Percentiles rank a stretch among this genome's conserved stretches.
phyloP scores from a whole-genome alignment of 1,140 invertebrate genomes.

The Leptopilina boulardi region DNA sequence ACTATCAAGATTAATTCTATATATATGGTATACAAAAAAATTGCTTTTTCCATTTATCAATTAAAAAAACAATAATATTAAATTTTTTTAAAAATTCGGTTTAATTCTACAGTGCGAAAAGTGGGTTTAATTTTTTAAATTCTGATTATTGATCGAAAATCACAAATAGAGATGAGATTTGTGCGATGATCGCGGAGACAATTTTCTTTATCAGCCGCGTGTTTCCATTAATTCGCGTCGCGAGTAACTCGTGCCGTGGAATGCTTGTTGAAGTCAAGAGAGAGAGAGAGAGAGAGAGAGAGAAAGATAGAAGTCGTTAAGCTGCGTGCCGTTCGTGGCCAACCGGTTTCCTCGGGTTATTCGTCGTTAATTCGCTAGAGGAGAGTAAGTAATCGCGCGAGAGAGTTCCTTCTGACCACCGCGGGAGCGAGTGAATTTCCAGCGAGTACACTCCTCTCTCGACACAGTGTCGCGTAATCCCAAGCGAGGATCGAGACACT shows the following conservation, averaged over 20 bases:
- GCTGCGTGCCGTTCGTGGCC: slow-evolving; percentile 65
- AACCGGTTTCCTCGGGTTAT: slow-evolving; percentile 72
- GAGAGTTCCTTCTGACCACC: slow-evolving; percentile 61
- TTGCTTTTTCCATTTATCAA: too few relatives aligned
- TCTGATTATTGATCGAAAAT: slow-evolving; percentile 20
- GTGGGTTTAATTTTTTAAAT: background rate
- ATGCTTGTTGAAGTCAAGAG: slow-evolving; percentile 66
- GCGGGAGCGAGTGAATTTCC: slow-evolving; percentile 49
- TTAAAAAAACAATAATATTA: too few relatives aligned
- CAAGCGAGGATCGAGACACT: background rate
- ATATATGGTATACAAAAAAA: too few relatives aligned
- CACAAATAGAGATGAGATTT: slow-evolving; percentile 57
- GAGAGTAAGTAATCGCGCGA: slow-evolving; percentile 66
- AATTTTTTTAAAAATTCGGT: too few relatives aligned
- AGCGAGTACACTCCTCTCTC: slow-evolving; percentile 40
- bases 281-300: slow-evolving; percentile 40
- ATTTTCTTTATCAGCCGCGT: slow-evolving; percentile 72
- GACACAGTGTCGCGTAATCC: slow-evolving; percentile 39
- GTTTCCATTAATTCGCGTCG: slow-evolving; percentile 74
- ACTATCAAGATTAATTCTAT: slow-evolving; percentile 19
- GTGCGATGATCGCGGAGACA: slow-evolving; percentile 53
- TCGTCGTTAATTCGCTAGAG: slow-evolving; percentile 70
- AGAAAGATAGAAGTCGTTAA: slow-evolving; percentile 66
- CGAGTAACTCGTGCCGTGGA: slow-evolving; percentile 69
- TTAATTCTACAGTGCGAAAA: slow-evolving; percentile 39